Conservation (phyloP, 2,113 vertebrate genomes). For the Gnathonemus echidnorhynchus region DNA sequence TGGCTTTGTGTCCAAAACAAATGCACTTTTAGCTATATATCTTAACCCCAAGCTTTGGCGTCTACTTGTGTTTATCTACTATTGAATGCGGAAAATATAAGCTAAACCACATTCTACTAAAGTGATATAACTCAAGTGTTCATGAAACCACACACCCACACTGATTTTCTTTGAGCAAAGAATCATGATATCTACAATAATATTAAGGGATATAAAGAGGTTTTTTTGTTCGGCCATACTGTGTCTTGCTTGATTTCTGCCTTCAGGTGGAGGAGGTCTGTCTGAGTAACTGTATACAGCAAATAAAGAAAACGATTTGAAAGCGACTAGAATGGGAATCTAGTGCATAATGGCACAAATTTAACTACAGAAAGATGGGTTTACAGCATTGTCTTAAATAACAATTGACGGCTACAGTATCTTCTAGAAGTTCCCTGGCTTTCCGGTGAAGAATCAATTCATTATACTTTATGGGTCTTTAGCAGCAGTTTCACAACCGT, state of each 20-base stretch:
- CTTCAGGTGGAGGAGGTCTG: conserved; percentile 59
- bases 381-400: conserved; percentile 60
- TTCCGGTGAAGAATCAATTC: conserved; percentile 54
- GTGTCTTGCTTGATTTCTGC: conserved; percentile 65
- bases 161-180: conserved; percentile 37
- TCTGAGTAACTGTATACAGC: conserved; percentile 69
- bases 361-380: conserved; percentile 67
- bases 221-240: conserved; percentile 66
- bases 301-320: conserved; percentile 69
- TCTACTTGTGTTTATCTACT: neutral
- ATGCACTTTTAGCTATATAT: conserved; percentile 58
- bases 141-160: conserved; percentile 37
- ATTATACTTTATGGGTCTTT: conserved; percentile 60
- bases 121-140: conserved; percentile 21
- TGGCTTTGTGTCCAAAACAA: conserved; percentile 47
- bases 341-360: conserved; percentile 64
- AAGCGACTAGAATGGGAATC: conserved; percentile 60
- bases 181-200: conserved; percentile 42
- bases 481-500: conserved; percentile 57
- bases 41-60: conserved; percentile 47
- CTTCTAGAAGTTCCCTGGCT: conserved; percentile 61
- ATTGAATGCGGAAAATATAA: neutral
- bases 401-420: conserved; percentile 41
- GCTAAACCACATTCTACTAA: neutral
- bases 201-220: conserved; percentile 51